Conservation (phyloP, 1,140 invertebrate genomes). For the Temnothorax nylanderi region DNA sequence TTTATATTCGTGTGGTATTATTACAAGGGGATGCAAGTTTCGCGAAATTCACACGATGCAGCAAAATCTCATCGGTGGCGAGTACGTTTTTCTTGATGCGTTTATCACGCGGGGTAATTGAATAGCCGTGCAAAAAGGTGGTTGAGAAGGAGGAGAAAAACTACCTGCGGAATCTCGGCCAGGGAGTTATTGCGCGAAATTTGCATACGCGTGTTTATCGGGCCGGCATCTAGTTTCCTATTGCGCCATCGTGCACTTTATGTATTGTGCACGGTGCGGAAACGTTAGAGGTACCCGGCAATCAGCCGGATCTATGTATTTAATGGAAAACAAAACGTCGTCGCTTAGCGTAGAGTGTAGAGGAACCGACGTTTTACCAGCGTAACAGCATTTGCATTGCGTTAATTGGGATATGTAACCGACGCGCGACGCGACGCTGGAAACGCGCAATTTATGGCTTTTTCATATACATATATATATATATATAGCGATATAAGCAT, state of each 20-base stretch:
- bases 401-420: constrained; percentile 16
- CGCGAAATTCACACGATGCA: background rate
- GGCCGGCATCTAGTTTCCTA: constrained; percentile 54
- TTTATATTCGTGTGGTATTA: too few species aligned
- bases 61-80: background rate
- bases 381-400: background rate
- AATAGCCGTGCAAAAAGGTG: background rate
- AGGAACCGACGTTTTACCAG: constrained; percentile 7
- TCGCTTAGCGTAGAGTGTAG: constrained; percentile 1
- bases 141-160: constrained; percentile 4
- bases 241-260: constrained; percentile 47
- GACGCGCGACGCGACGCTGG: background rate
- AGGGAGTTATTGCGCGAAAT: constrained; percentile 44
- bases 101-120: constrained; percentile 41
- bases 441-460: background rate
- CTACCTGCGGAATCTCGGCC: constrained; percentile 25
- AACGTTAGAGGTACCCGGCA: constrained; percentile 38
- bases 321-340: constrained; percentile 53
- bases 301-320: constrained; percentile 38
- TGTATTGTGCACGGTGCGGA: constrained; percentile 38
- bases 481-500: background rate
- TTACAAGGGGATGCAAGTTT: background rate
- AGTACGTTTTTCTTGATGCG: constrained; percentile 26
- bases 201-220: constrained; percentile 60
- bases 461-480: too few species aligned